Conservation (phyloP, 2,113 vertebrate genomes). For the Aphelocoma coerulescens region DNA sequence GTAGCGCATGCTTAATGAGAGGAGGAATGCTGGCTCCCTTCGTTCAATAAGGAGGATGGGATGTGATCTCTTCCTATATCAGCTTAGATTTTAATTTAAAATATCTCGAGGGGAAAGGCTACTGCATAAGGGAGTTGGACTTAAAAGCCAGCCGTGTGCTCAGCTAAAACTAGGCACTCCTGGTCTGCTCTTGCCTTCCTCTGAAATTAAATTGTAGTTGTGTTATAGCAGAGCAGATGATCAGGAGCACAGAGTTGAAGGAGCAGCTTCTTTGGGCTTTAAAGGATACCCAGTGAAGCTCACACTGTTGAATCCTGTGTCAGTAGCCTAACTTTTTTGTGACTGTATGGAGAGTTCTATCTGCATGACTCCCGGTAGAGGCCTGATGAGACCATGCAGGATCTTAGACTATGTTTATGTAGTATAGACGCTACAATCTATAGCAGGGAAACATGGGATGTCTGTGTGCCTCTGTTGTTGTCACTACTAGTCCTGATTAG, state of each 20-base stretch:
- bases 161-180: background rate
- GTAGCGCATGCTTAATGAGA: constrained; percentile 31
- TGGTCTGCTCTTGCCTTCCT: background rate
- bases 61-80: constrained; percentile 27
- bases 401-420: background rate
- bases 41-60: constrained; percentile 12
- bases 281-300: background rate
- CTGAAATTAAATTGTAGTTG: background rate
- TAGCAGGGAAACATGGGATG: accelerated
- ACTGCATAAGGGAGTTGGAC: background rate
- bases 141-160: background rate
- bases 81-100: constrained; percentile 57
- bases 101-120: background rate
- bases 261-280: background rate
- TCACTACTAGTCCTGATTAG: background rate
- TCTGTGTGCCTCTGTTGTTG: background rate
- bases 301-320: accelerated
- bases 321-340: background rate
- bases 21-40: background rate
- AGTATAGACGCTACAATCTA: accelerated
- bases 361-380: background rate
- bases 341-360: background rate
- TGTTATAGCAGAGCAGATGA: background rate
- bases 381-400: background rate
- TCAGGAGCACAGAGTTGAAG: background rate